Conservation (phyloP, 1,140 invertebrate genomes). For the Zaprionus gabonicus region DNA sequence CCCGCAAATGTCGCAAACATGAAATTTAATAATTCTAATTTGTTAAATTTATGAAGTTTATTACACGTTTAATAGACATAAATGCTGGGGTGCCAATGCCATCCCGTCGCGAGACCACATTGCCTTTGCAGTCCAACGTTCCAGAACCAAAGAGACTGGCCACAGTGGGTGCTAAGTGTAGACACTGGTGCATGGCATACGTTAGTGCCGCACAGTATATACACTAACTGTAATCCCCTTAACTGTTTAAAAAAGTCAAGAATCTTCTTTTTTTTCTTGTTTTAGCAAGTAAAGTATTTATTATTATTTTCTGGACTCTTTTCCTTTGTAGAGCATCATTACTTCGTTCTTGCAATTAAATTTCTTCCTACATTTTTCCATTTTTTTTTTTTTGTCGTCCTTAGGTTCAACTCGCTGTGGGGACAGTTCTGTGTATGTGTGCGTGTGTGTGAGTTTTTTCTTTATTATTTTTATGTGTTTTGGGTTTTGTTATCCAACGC, state of each 20-base stretch:
- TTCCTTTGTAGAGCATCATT: background rate
- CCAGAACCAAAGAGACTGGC: constrained; percentile 13
- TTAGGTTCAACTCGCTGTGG: constrained; percentile 35
- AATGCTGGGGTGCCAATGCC: constrained; percentile 42
- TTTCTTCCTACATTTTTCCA: constrained; percentile 8
- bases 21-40: constrained; percentile 80
- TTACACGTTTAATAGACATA: constrained; percentile 70
- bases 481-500: constrained; percentile 49
- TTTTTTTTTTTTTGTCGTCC: constrained; percentile 29
- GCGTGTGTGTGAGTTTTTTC: constrained; percentile 40
- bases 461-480: constrained; percentile 22
- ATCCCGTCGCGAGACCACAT: constrained; percentile 39
- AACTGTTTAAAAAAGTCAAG: background rate
- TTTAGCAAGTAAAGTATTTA: background rate
- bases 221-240: background rate
- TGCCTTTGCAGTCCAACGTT: constrained; percentile 32
- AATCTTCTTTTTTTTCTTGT: background rate
- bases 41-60: constrained; percentile 74
- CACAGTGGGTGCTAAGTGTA: background rate
- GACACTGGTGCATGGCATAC: background rate
- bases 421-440: constrained; percentile 41
- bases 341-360: constrained; percentile 1
- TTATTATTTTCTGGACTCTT: background rate
- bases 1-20: constrained; percentile 57
- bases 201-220: background rate